phyloP scores from a whole-genome alignment of 30 jellyfish, hydroid and myxozoan species.

The Chrysaora quinquecirrha region DNA sequence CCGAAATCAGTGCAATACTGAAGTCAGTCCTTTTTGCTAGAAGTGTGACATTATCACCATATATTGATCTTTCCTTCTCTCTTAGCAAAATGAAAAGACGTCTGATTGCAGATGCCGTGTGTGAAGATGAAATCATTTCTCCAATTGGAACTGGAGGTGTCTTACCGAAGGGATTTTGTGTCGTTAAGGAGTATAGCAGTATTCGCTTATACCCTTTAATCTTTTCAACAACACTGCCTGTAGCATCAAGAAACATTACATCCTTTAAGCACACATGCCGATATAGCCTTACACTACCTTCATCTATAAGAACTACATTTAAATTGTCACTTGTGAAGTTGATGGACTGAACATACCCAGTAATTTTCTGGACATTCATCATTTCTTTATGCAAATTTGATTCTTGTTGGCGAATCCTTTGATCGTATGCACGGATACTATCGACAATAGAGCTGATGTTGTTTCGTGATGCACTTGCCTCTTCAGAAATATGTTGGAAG shows the following conservation, averaged over 20 bases:
- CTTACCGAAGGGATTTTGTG: conserved; percentile 1
- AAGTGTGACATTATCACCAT: not conserved
- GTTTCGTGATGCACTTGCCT: conserved; percentile 6
- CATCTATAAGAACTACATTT: not conserved
- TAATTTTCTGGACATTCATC: not conserved
- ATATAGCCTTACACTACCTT: conserved; percentile 13
- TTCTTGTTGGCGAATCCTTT: not conserved
- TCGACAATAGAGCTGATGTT: not conserved
- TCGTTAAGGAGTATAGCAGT: not conserved
- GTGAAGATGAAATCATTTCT: conserved; percentile 5
- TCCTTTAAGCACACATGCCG: not conserved
- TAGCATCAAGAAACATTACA: not conserved
- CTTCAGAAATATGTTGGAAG: not conserved
- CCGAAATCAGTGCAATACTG: not conserved
- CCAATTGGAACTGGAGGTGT: conserved; percentile 14
- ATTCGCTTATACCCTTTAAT: not conserved
- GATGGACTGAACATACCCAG: not conserved
- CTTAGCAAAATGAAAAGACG: conserved; percentile 1
- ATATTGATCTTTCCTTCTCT: conserved; percentile 12
- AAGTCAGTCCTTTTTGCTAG: conserved; percentile 11
- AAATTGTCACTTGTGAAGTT: not conserved
- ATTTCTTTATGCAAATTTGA: not conserved
- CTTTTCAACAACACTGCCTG: not conserved
- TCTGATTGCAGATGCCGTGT: conserved; percentile 1
- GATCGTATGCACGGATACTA: not conserved